phyloP scores from a whole-genome alignment of 2,113 vertebrate genomes.

The Xenopus borealis region DNA sequence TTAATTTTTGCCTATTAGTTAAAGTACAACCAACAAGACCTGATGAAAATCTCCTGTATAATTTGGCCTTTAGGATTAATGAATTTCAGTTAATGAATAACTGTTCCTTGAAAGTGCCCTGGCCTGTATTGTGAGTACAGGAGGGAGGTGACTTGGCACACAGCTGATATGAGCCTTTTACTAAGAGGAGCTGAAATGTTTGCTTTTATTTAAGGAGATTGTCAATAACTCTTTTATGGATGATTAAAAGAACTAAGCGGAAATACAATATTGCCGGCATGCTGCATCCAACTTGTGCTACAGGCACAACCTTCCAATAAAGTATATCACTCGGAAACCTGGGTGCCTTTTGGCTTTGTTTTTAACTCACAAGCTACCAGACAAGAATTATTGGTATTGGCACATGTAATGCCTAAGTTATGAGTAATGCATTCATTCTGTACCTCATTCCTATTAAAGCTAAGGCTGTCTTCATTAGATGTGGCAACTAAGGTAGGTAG shows the following conservation, averaged over 20 bases:
- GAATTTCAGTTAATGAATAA: no score
- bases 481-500: no score
- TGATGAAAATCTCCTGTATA: no score
- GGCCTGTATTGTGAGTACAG: neutral
- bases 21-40: no score
- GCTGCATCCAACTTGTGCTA: neutral
- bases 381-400: neutral
- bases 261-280: conserved; percentile 31
- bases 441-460: no score
- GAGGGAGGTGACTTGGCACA: conserved; percentile 21
- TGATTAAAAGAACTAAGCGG: conserved; percentile 43
- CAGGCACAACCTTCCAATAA: conserved; percentile 28
- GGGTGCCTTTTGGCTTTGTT: conserved; percentile 16
- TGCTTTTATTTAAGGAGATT: conserved; percentile 43
- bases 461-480: no score
- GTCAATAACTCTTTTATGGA: conserved; percentile 42
- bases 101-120: no score
- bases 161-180: conserved; percentile 10
- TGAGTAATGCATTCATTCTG: no score
- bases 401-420: no score
- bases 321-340: conserved; percentile 16
- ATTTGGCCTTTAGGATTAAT: no score
- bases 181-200: conserved; percentile 33
- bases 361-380: conserved; percentile 17
- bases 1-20: no score